phyloP scores from a whole-genome alignment of 2,797 vertebrate species.

The Gobionotothen gibberifrons region DNA sequence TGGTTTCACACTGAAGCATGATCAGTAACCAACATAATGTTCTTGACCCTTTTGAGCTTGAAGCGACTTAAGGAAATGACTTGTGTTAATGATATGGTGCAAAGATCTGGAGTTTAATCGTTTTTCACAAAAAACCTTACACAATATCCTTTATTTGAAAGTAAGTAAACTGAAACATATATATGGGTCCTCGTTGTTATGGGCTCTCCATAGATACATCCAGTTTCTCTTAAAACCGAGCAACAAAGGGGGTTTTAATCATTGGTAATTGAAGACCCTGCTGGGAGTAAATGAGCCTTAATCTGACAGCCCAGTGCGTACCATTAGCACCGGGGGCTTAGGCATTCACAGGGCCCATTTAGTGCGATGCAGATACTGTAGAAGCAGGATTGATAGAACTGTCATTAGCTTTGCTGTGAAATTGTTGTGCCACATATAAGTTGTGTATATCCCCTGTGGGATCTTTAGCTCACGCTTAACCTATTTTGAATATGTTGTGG shows the following conservation, averaged over 20 bases:
- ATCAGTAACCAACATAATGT: not conserved
- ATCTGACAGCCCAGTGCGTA: conserved; percentile 78
- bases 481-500: conserved; percentile 39
- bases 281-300: conserved; percentile 83
- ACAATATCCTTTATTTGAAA: not conserved
- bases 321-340: conserved; percentile 70
- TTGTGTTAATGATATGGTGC: not conserved
- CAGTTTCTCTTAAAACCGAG: conserved; percentile 65
- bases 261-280: conserved; percentile 82
- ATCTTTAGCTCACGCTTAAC: conserved; percentile 40
- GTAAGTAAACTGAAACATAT: conserved; percentile 12
- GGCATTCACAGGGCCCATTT: conserved; percentile 61
- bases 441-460: conserved; percentile 22
- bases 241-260: conserved; percentile 80
- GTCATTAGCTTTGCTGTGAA: conserved; percentile 13
- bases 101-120: not conserved
- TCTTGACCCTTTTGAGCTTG: not conserved
- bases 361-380: conserved; percentile 25
- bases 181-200: conserved; percentile 21
- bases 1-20: not conserved
- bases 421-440: conserved; percentile 6
- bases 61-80: not conserved
- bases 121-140: not conserved
- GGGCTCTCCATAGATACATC: conserved; percentile 43
- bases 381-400: conserved; percentile 57